Evolutionary conservation across 2,797 vertebrate genomes (phyloP).

Genomic region (Stomatorhinus walkeri): DNA sequence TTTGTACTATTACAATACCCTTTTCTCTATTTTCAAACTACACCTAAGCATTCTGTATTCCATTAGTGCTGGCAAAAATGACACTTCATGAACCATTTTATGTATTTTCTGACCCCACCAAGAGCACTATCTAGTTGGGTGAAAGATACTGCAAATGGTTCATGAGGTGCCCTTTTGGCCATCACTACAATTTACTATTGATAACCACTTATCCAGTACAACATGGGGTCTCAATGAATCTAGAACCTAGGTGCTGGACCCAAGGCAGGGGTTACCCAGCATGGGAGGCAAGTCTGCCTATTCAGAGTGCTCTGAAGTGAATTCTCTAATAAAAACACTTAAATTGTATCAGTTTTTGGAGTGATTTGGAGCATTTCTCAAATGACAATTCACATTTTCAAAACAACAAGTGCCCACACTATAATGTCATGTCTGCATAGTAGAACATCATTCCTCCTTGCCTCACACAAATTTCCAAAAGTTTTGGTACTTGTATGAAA

Average conservation of each 20-base stretch:
- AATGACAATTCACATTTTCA: not conserved
- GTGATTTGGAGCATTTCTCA: not conserved
- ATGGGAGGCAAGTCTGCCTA: not conserved
- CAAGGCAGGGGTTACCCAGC: not conserved
- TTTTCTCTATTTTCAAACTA: not conserved
- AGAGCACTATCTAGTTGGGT: not conserved
- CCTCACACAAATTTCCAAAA: not conserved
- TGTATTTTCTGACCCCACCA: not conserved
- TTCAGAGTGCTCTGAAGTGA: not conserved
- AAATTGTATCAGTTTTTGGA: not conserved
- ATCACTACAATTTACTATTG: not conserved
- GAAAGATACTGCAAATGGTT: not conserved
- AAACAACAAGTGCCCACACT: not conserved
- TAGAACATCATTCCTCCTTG: not conserved
- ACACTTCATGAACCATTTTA: not conserved
- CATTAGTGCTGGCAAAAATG: not conserved
- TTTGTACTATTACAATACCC: not conserved
- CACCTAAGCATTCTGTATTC: not conserved
- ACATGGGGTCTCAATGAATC: not conserved
- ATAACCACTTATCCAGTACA: not conserved
- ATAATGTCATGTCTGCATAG: not conserved
- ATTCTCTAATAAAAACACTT: not conserved
- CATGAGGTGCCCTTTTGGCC: not conserved
- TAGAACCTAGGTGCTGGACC: not conserved
- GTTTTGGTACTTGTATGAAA: not conserved